A percentile compares a stretch with the other conserved stretches of the same genome.
Conservation (phyloP, 2,113 vertebrate genomes). For the Myotis brandtii region DNA sequence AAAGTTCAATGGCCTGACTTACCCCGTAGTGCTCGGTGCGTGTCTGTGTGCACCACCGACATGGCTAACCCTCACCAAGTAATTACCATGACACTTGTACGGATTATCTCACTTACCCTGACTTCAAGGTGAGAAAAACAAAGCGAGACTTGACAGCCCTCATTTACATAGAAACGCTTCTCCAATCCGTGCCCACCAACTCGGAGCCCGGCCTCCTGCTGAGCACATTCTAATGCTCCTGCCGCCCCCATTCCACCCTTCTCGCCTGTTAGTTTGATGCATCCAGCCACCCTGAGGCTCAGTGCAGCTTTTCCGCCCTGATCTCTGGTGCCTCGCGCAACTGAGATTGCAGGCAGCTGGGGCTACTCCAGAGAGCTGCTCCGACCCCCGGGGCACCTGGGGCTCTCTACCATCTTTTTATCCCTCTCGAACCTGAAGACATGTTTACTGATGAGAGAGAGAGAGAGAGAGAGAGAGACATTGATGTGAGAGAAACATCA, state of each 20-base stretch:
- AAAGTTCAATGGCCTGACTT: background rate
- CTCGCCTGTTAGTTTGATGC: background rate
- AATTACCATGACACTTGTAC: background rate
- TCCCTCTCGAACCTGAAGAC: too few species aligned
- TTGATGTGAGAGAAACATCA: background rate
- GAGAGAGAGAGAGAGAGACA: too few species aligned
- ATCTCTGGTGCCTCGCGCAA: background rate
- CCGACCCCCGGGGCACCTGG: accelerated
- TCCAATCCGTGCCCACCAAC: too few species aligned
- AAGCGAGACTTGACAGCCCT: background rate
- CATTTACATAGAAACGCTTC: background rate
- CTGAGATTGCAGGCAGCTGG: background rate
- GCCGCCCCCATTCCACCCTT: background rate
- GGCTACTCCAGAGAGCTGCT: background rate
- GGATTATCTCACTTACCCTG: background rate
- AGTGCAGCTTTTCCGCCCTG: background rate
- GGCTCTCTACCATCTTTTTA: too few species aligned
- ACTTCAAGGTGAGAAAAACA: background rate
- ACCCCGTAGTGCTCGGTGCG: background rate
- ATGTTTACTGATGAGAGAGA: too few species aligned
- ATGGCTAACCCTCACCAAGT: background rate
- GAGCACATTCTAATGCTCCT: background rate
- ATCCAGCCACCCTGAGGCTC: background rate
- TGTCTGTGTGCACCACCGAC: background rate
- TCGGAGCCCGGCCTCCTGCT: too few species aligned